Base-by-base conservation (phyloP, 2,888 invertebrate species). In the Melipona bicolor region DNA sequence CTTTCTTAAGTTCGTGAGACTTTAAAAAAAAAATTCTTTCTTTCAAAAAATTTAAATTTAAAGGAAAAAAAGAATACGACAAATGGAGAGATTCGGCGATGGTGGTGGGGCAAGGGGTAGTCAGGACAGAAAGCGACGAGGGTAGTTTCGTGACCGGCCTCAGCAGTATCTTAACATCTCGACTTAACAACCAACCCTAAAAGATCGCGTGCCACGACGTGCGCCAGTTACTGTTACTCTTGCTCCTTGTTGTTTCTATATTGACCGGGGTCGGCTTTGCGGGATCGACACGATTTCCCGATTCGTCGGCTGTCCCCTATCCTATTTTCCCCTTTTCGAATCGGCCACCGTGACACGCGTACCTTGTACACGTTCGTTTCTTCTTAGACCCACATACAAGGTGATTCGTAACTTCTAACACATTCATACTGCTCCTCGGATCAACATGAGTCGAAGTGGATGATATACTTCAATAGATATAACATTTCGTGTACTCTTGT, bases 131-230 rank as follows among this genome's bases (percentile, higher is more conserved):
- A 82, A 67, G 70, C 83, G 81, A 85, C 62, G 83, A 84, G 85
- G 83, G 81, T 86, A 87, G 91, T 91, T 93, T 93, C 93, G 93
- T 93, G 93, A 93, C 93, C 91, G 78, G 80, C 90, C 89, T 91
- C 88, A 91, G 86, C 91, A 84, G 87, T 93, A 93, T 93, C 93
- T 93, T 91, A 91, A 88, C 91, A 93, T 93, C 93, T 93, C 91
- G 85, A 84, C n/a, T n/a, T n/a, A n/a, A n/a, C n/a, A n/a, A n/a
- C 69, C 86, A 90, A 90, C 91, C 91, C 91, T 91, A 92, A 91
- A 92, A 91, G 91, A 93, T 93, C 93, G 93, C 93, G 93, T 93
- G 93, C 92, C 87, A 90, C 91, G 88, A 83, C 84, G 90, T 91
- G 93, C 91, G 90, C 93, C 89, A 92, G 92, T 93, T 91, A 91